phyloP scores from a whole-genome alignment of 2,797 vertebrate species.

The Neosalanx taihuensis region DNA sequence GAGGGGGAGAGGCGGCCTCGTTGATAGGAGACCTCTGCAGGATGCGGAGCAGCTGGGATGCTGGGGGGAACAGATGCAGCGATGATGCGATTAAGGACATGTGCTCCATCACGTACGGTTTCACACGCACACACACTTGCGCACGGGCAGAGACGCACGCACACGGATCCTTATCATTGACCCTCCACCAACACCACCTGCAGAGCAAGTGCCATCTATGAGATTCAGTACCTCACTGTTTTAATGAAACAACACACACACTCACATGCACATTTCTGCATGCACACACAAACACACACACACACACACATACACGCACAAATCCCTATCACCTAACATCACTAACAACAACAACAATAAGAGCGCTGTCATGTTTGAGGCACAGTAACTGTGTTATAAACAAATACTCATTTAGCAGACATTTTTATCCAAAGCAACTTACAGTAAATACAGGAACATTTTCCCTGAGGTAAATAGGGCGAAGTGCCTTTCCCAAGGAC shows the following conservation, averaged over 20 bases:
- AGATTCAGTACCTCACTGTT: no score
- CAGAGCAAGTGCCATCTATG: no score
- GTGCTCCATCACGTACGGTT: constrained; percentile 51
- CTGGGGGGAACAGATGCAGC: constrained; percentile 46
- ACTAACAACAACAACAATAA: no score
- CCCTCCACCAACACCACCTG: background rate
- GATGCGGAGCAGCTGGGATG: constrained; percentile 56
- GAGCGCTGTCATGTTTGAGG: background rate
- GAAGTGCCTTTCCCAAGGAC: no score
- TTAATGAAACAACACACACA: background rate
- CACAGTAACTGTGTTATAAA: background rate
- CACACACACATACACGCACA: background rate
- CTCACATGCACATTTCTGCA: background rate
- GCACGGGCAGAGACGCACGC: background rate
- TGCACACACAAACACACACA: background rate
- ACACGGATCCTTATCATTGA: background rate
- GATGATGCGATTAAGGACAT: constrained; percentile 61
- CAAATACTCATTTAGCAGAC: background rate
- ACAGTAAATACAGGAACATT: no score
- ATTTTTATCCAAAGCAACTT: no score
- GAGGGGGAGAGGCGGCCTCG: constrained; percentile 5
- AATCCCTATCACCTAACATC: no score
- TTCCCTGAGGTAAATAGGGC: no score
- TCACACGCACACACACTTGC: background rate
- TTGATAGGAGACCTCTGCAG: constrained; percentile 13